phyloP scores from a whole-genome alignment of 2,888 invertebrate genomes.

The Pogonocherus hispidulus region DNA sequence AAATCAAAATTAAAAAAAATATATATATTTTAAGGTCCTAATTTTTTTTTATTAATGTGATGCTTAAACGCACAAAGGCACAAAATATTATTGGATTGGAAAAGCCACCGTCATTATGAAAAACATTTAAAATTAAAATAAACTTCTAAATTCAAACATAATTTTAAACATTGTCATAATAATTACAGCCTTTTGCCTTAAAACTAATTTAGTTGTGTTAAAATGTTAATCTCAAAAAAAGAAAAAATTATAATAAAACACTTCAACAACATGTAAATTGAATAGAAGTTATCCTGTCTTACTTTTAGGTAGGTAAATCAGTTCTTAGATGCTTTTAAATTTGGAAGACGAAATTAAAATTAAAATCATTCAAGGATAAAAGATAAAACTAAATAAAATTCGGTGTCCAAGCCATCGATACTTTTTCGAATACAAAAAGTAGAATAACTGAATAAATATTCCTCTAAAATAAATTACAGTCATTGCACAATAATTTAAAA shows the following conservation, averaged over 20 bases:
- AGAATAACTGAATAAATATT: constrained; percentile 44
- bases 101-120: constrained; percentile 27
- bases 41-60: constrained; percentile 26
- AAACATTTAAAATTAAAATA: constrained; percentile 21
- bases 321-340: constrained; percentile 19
- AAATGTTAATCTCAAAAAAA: constrained; percentile 31
- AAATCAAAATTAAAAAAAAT: constrained; percentile 9
- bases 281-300: constrained; percentile 24
- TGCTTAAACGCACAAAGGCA: constrained; percentile 29
- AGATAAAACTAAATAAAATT: constrained; percentile 39
- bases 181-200: constrained; percentile 10
- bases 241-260: constrained; percentile 12
- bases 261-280: constrained; percentile 5
- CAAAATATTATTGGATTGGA: constrained; percentile 22
- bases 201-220: constrained; percentile 33
- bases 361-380: constrained; percentile 37
- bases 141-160: constrained; percentile 9
- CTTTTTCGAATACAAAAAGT: constrained; percentile 20
- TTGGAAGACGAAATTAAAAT: constrained; percentile 40
- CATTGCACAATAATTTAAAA: constrained; percentile 50
- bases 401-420: constrained; percentile 24
- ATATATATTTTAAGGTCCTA: constrained; percentile 7
- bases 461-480: constrained; percentile 47
- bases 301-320: constrained; percentile 19
- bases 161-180: constrained; percentile 18